Evolutionary conservation across 2,888 invertebrate genomes (phyloP).

Genomic region (Apotomis betuletana): DNA sequence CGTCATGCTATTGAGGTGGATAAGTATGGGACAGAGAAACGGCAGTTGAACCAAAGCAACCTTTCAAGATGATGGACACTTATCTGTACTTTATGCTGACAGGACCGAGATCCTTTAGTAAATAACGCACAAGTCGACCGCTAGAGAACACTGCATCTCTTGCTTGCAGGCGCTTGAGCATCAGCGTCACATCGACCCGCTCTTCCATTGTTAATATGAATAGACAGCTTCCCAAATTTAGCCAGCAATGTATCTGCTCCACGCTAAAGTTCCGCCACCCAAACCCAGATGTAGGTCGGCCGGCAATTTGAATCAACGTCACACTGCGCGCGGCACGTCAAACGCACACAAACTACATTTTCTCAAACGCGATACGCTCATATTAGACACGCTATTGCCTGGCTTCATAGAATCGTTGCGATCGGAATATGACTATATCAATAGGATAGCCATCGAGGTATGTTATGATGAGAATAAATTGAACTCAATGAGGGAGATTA

Average conservation of each 20-base stretch:
- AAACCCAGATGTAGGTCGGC: conserved; percentile 27
- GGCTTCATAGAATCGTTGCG: conserved; percentile 3
- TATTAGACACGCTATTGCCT: conserved; percentile 29
- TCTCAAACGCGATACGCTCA: conserved; percentile 30
- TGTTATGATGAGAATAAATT: conserved; percentile 17
- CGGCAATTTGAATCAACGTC: conserved; percentile 41
- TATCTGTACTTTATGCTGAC: too few species aligned
- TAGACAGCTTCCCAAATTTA: neutral
- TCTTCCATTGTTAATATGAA: too few species aligned
- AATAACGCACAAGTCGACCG: too few species aligned
- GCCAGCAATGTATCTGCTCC: conserved; percentile 21
- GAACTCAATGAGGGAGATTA: neutral
- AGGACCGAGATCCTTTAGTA: too few species aligned
- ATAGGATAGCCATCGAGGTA: conserved; percentile 1
- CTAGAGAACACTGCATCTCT: too few species aligned
- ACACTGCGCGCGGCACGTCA: conserved; percentile 34
- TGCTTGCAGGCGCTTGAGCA: too few species aligned
- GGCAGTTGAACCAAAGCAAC: too few species aligned
- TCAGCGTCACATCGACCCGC: too few species aligned
- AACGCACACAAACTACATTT: conserved; percentile 41
- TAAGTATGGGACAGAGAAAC: too few species aligned
- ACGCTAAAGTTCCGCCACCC: neutral
- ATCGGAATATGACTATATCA: conserved; percentile 15
- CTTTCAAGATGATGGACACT: too few species aligned
- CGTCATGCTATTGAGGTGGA: too few species aligned